Evolutionary conservation across 2,113 vertebrate species (phyloP).

Genomic region (Corvus moneduloides): DNA sequence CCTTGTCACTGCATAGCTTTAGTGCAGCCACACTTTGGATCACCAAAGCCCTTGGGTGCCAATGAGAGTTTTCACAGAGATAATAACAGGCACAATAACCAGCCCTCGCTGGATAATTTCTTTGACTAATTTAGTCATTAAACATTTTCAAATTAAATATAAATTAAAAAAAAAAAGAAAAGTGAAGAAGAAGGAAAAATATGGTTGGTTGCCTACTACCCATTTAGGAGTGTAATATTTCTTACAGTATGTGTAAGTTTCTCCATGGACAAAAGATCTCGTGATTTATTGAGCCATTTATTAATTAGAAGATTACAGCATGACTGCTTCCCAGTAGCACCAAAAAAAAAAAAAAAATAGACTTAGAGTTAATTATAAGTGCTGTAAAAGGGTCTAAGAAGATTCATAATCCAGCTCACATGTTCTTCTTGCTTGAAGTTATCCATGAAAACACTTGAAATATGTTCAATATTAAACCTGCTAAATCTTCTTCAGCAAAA

Average conservation of each 20-base stretch:
- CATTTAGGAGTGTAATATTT: slow-evolving; percentile 17
- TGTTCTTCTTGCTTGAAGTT: slow-evolving; percentile 12
- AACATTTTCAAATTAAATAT: slow-evolving; percentile 11
- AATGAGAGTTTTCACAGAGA: neutral
- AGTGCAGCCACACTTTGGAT: neutral
- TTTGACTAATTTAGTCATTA: slow-evolving; percentile 5
- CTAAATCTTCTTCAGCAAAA: neutral
- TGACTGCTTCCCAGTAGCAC: neutral
- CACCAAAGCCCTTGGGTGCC: neutral
- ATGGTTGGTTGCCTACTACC: neutral
- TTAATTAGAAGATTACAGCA: slow-evolving; percentile 56
- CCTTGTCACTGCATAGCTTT: neutral
- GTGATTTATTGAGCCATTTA: slow-evolving; percentile 42
- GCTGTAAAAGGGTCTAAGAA: slow-evolving; percentile 11
- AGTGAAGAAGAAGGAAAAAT: neutral
- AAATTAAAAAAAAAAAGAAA: neutral
- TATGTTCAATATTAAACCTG: slow-evolving; percentile 1
- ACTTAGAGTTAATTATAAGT: slow-evolving; percentile 38
- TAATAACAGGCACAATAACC: neutral
- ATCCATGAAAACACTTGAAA: neutral
- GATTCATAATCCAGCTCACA: slow-evolving; percentile 27
- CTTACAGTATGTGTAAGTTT: slow-evolving; percentile 44
- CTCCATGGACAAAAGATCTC: slow-evolving; percentile 28
- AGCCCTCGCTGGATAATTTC: neutral
- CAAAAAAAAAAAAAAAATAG: neutral